phyloP scores from a whole-genome alignment of 1,140 invertebrate genomes.

The Drosophila kepulauana region DNA sequence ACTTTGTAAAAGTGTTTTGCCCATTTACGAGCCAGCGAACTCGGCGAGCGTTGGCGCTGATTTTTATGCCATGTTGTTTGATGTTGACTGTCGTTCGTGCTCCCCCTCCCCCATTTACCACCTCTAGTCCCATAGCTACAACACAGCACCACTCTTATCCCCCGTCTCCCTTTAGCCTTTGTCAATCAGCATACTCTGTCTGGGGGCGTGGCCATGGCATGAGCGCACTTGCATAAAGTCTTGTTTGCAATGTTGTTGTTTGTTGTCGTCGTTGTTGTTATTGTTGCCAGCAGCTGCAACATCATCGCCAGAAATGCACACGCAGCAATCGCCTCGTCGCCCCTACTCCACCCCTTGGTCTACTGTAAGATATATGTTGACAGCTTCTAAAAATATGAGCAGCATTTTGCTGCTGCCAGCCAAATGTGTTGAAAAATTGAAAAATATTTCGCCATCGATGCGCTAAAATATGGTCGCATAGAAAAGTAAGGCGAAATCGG shows the following conservation, averaged over 20 bases:
- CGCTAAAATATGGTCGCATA: conserved; percentile 72
- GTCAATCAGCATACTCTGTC: conserved; percentile 66
- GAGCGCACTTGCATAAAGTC: conserved; percentile 63
- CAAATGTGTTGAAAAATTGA: conserved; percentile 83
- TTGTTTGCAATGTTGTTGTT: conserved; percentile 61
- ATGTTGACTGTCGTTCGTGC: conserved; percentile 47
- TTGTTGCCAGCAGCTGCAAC: conserved; percentile 42
- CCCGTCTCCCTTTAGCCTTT: conserved; percentile 43
- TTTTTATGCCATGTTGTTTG: conserved; percentile 78
- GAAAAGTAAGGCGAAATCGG: conserved; percentile 1
- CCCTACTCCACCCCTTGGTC: neutral
- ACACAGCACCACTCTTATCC: neutral
- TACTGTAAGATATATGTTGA: conserved; percentile 74
- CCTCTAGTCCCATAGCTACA: conserved; percentile 29
- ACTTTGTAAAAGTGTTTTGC: conserved; percentile 82
- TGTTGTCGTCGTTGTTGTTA: conserved; percentile 32
- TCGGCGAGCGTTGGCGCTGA: conserved; percentile 56
- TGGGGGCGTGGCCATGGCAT: conserved; percentile 55
- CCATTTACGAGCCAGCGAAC: conserved; percentile 77
- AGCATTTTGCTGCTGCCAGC: conserved; percentile 80
- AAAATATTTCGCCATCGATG: conserved; percentile 81
- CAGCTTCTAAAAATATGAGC: conserved; percentile 80
- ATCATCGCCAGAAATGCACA: conserved; percentile 76
- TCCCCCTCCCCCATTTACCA: neutral
- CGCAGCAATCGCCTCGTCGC: conserved; percentile 47